Evolutionary conservation across 2,888 invertebrate genomes (phyloP).

Genomic region (Morpho helenor): DNA sequence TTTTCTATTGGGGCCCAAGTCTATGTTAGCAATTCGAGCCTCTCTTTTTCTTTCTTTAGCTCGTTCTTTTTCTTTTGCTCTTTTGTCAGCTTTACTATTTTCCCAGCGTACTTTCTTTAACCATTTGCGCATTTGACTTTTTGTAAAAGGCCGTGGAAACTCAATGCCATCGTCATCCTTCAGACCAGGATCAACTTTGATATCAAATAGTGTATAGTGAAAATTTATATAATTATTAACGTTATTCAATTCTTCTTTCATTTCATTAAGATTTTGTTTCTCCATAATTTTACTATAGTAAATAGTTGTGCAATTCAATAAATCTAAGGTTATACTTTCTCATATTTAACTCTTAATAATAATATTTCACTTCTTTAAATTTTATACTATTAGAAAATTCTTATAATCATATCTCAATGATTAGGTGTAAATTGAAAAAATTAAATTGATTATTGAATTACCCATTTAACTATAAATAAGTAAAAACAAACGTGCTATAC

Average conservation of each 20-base stretch:
- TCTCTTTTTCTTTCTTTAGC: slow-evolving; percentile 84
- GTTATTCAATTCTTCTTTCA: slow-evolving; percentile 16
- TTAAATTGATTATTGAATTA: too few relatives aligned
- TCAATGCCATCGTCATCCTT: slow-evolving; percentile 67
- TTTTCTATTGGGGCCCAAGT: slow-evolving; percentile 89
- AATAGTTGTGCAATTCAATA: neutral
- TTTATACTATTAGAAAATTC: too few relatives aligned
- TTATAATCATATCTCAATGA: too few relatives aligned
- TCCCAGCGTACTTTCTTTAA: slow-evolving; percentile 86
- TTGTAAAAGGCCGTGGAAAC: slow-evolving; percentile 72
- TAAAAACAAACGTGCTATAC: too few relatives aligned
- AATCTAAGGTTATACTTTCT: too few relatives aligned
- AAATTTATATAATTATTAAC: slow-evolving; percentile 34
- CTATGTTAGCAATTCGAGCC: slow-evolving; percentile 85
- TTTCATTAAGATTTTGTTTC: neutral
- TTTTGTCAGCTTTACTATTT: slow-evolving; percentile 83
- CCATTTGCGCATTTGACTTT: slow-evolving; percentile 84
- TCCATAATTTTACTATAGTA: slow-evolving; percentile 3
- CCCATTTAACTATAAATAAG: too few relatives aligned
- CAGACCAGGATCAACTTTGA: slow-evolving; percentile 64
- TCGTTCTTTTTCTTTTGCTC: slow-evolving; percentile 84
- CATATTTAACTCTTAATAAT: too few relatives aligned
- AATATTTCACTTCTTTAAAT: too few relatives aligned
- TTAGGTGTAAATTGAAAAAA: too few relatives aligned
- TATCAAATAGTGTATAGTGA: slow-evolving; percentile 60